phyloP scores from a whole-genome alignment of 2,797 vertebrate genomes.

The Phrynocephalus vlangalii region DNA sequence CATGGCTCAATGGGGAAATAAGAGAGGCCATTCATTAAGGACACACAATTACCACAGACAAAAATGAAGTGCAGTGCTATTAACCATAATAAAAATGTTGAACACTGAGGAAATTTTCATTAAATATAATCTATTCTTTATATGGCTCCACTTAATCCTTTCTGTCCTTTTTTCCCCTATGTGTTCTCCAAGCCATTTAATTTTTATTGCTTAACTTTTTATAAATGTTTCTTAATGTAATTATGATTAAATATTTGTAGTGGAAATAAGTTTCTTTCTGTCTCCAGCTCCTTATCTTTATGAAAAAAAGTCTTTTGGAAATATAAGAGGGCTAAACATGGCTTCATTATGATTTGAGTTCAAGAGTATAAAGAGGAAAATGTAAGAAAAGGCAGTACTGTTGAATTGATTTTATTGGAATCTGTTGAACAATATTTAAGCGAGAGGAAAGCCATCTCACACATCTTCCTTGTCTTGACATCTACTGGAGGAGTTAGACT shows the following conservation, averaged over 20 bases:
- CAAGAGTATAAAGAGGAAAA: conserved; percentile 34
- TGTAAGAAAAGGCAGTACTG: conserved; percentile 33
- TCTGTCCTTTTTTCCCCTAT: conserved; percentile 74
- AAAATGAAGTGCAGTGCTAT: conserved; percentile 86
- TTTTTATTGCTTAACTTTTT: conserved; percentile 84
- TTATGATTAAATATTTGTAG: conserved; percentile 84
- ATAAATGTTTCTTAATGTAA: conserved; percentile 86
- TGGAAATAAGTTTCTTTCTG: conserved; percentile 57
- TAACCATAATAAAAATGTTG: conserved; percentile 89
- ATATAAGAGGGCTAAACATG: conserved; percentile 66
- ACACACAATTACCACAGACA: conserved; percentile 86
- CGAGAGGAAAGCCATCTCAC: too few relatives aligned
- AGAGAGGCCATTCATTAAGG: conserved; percentile 85
- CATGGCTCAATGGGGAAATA: conserved; percentile 85
- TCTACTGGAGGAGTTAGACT: too few relatives aligned
- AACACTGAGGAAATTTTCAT: conserved; percentile 88
- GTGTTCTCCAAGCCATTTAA: conserved; percentile 81
- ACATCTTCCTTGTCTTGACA: too few relatives aligned
- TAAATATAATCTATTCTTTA: conserved; percentile 87
- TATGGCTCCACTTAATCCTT: conserved; percentile 87
- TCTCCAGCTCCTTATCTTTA: conserved; percentile 47
- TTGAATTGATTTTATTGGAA: background rate
- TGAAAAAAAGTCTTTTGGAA: conserved; percentile 68
- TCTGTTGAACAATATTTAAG: too few relatives aligned
- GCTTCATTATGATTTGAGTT: conserved; percentile 69